These are phyloP conservation scores for Drosophila tripunctata DNA, from an alignment of 2,888 invertebrate genomes.

Conservation along the genomic window DNA sequence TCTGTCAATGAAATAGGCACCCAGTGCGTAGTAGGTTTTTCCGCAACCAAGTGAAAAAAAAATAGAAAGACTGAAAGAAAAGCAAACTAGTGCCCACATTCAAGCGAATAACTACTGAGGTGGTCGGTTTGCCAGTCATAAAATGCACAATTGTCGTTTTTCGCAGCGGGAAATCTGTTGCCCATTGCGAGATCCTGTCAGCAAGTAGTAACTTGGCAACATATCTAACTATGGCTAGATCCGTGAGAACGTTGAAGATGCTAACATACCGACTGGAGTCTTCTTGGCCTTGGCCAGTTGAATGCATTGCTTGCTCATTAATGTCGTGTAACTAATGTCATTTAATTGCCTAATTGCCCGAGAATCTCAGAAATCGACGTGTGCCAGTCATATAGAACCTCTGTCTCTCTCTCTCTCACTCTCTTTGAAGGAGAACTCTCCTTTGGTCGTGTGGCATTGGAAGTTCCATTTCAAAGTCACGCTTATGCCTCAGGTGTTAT, in stretches of 20 bases:
- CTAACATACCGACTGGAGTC: not conserved
- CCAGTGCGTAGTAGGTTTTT: conserved; percentile 44
- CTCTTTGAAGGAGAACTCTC: not conserved
- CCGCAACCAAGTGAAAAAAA: conserved; percentile 19
- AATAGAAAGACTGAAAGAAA: not conserved
- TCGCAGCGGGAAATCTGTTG: conserved; percentile 31
- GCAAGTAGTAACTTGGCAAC: conserved; percentile 50
- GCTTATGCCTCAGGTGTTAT: conserved; percentile 38
- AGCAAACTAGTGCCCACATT: conserved; percentile 30
- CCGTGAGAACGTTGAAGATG: conserved; percentile 56
- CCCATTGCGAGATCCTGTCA: conserved; percentile 43
- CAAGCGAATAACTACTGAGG: conserved; percentile 66
- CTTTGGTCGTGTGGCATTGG: conserved; percentile 65
- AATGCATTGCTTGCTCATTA: conserved; percentile 33
- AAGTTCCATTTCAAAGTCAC: conserved; percentile 4
- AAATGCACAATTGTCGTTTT: conserved; percentile 29
- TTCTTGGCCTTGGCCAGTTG: conserved; percentile 44
- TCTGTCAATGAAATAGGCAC: conserved; percentile 55
- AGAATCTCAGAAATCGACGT: conserved; percentile 51
- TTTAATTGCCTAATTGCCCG: conserved; percentile 72
- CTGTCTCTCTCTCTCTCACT: not conserved
- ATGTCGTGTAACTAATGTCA: conserved; percentile 58
- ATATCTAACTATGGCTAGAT: not conserved
- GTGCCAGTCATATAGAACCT: conserved; percentile 47
- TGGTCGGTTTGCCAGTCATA: conserved; percentile 71